Conservation (phyloP, 2,113 vertebrate genomes). For the Burhinus oedicnemus region DNA sequence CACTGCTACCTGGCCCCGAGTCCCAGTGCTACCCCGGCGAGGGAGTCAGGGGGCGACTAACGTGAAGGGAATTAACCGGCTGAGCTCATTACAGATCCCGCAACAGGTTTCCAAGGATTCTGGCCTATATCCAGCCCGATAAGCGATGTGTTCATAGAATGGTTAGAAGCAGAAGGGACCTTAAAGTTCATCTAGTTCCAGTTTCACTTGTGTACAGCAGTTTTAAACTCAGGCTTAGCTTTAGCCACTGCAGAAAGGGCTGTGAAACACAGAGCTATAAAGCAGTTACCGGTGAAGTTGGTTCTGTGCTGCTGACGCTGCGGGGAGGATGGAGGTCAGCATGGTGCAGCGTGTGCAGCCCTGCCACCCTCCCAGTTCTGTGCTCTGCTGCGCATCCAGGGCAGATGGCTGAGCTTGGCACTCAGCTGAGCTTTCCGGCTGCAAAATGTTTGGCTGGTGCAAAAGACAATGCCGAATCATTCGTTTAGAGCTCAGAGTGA, state of each 20-base stretch:
- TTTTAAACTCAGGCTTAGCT: neutral
- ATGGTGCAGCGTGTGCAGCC: rapidly evolving
- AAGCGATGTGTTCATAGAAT: neutral
- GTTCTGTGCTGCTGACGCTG: rapidly evolving
- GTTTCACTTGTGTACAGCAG: neutral
- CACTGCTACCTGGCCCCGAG: neutral
- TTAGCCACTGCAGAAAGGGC: neutral
- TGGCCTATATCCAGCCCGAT: neutral
- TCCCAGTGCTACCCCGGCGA: neutral
- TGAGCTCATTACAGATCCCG: neutral
- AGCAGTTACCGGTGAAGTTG: neutral
- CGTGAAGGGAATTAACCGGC: neutral
- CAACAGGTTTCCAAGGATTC: neutral
- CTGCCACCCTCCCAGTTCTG: no score
- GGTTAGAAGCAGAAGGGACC: neutral
- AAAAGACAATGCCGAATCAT: neutral
- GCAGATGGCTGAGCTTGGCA: neutral
- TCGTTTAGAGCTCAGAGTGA: neutral
- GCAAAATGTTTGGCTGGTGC: neutral
- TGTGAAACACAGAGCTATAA: neutral
- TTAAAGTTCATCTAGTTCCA: neutral
- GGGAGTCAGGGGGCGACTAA: rapidly evolving
- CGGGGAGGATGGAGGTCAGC: neutral
- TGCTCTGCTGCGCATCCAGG: rapidly evolving
- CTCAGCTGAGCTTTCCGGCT: neutral